phyloP scores from a whole-genome alignment of 2,797 vertebrate genomes.

The Calcarius lapponicus region DNA sequence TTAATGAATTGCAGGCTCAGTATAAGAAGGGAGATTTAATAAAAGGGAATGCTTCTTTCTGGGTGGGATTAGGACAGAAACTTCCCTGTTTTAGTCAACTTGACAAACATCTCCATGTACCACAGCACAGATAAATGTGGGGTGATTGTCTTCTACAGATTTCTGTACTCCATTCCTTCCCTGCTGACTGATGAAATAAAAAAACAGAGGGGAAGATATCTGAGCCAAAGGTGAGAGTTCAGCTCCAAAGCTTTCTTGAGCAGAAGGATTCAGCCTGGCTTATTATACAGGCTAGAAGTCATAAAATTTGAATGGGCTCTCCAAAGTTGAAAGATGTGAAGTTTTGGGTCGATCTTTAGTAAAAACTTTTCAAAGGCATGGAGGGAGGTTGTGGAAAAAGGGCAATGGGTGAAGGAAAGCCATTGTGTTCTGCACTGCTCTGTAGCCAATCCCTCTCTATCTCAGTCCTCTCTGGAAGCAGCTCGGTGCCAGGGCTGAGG shows the following conservation, averaged over 20 bases:
- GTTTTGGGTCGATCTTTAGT: not conserved
- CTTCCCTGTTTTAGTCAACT: not conserved
- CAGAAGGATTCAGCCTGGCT: not conserved
- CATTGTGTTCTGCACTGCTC: not conserved
- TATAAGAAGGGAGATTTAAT: not conserved
- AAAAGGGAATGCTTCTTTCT: not conserved
- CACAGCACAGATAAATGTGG: not conserved
- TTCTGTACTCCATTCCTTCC: not conserved
- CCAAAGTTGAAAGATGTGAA: not conserved
- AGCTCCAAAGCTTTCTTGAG: not conserved
- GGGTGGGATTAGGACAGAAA: not conserved
- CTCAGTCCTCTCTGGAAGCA: not conserved
- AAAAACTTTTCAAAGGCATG: not conserved
- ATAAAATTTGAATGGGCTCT: constrained; percentile 17
- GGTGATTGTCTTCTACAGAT: not conserved
- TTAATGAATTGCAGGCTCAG: not conserved
- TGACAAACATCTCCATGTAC: not conserved
- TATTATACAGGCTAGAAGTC: not conserved
- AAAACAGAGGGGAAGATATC: not conserved
- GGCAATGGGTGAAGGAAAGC: not conserved
- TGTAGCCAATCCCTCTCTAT: not conserved
- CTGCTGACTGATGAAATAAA: not conserved
- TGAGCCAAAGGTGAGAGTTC: not conserved
- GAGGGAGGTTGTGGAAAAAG: not conserved
- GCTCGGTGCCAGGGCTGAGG: not conserved